phyloP scores from a whole-genome alignment of 2,113 vertebrate genomes.

The Rhinopithecus roxellana region DNA sequence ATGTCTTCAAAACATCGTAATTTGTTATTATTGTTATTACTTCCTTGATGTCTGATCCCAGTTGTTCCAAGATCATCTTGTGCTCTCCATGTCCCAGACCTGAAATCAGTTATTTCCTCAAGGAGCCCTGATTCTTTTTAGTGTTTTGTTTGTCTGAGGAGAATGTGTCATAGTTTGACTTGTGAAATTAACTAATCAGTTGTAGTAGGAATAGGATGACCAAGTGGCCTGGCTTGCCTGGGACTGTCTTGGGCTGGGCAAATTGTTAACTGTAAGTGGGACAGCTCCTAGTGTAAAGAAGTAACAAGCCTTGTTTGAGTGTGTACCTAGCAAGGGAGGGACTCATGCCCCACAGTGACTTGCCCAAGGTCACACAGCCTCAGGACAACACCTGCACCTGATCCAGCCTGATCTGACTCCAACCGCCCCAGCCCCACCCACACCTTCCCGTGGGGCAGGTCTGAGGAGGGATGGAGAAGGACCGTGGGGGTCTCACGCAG shows the following conservation, averaged over 20 bases:
- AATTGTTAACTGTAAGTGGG: background rate
- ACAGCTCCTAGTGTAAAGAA: background rate
- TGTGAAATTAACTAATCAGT: background rate
- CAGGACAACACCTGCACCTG: background rate
- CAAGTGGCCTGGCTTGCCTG: background rate
- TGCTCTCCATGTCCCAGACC: background rate
- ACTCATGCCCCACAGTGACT: background rate
- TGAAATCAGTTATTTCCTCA: constrained; percentile 19
- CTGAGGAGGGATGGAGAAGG: background rate
- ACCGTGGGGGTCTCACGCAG: background rate
- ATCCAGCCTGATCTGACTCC: background rate
- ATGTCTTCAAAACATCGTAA: background rate
- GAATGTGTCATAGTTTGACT: background rate
- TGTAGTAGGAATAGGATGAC: background rate
- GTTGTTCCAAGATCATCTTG: background rate
- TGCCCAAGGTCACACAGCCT: background rate
- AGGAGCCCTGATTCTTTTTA: background rate
- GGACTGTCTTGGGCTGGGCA: background rate
- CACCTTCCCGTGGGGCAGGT: background rate
- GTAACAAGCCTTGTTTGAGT: background rate
- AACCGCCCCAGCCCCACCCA: background rate
- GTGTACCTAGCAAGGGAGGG: background rate
- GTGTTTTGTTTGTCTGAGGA: background rate
- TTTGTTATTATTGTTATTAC: background rate
- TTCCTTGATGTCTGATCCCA: background rate